Percentiles rank a stretch among this genome's conserved stretches.
phyloP scores from a whole-genome alignment of 2,888 invertebrate species.

The Chloromyia formosa region DNA sequence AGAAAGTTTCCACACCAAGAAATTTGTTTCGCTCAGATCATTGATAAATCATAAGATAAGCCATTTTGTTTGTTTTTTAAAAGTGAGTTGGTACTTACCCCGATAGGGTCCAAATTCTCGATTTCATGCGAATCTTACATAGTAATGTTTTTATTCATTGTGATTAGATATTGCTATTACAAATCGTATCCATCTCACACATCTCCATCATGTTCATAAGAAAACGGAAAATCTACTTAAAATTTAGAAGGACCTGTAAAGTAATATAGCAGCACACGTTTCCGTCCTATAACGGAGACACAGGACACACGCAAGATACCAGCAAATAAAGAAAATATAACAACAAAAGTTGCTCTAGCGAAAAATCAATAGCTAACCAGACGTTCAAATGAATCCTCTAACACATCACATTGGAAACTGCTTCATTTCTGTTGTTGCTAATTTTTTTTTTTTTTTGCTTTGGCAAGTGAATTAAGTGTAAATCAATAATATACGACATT shows the following conservation, averaged over 20 bases:
- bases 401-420: neutral
- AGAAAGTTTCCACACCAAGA: slow-evolving; percentile 10
- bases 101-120: neutral
- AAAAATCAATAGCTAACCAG: neutral
- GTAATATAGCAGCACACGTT: slow-evolving; percentile 8
- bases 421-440: no score
- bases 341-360: slow-evolving; percentile 24
- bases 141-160: neutral
- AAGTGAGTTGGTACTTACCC: slow-evolving; percentile 30
- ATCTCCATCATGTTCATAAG: slow-evolving; percentile 17
- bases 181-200: slow-evolving; percentile 2
- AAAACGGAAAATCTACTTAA: slow-evolving; percentile 32
- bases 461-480: slow-evolving; percentile 4
- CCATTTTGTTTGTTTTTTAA: neutral
- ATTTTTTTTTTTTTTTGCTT: no score
- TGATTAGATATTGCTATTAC: neutral
- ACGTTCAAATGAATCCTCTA: neutral
- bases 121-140: neutral
- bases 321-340: neutral
- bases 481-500: slow-evolving; percentile 15
- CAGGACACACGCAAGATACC: neutral
- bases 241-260: slow-evolving; percentile 28
- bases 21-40: no score
- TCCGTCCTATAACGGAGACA: neutral
- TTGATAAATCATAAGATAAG: no score